Evolutionary conservation across 1,140 invertebrate genomes (phyloP).

Genomic region (Ridgeia piscesae): DNA sequence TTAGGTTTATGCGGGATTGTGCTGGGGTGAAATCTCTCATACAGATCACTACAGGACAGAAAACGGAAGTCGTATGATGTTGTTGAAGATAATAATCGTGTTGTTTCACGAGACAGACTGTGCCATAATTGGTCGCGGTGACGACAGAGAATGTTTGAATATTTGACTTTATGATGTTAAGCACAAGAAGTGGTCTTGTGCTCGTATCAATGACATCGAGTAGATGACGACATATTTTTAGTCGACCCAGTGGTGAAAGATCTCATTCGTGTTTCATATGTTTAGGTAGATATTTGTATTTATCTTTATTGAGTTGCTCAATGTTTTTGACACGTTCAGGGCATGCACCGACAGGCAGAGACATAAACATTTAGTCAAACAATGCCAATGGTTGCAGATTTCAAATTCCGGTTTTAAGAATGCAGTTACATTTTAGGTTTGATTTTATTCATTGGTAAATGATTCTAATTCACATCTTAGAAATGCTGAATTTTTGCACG

Average conservation of each 20-base stretch:
- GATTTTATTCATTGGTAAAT: neutral
- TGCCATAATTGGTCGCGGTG: neutral
- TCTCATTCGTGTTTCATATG: neutral
- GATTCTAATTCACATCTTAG: neutral
- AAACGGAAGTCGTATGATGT: neutral
- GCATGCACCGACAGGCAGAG: neutral
- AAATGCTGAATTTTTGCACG: neutral
- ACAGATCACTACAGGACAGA: neutral
- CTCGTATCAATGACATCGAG: neutral
- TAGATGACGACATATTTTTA: neutral
- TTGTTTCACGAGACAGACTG: neutral
- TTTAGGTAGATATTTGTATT: neutral
- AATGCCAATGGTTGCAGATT: neutral
- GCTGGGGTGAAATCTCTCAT: neutral
- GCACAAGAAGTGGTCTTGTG: neutral
- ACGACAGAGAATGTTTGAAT: neutral
- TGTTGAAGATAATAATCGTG: neutral
- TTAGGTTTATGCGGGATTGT: neutral
- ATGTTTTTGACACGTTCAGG: neutral
- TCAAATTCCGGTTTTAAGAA: neutral
- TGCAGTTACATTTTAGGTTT: neutral
- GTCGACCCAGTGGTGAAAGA: neutral
- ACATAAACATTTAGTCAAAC: neutral
- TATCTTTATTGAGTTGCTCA: neutral
- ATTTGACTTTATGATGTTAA: neutral